Base-by-base conservation (phyloP, 1,140 invertebrate genomes). In the Caerostris darwini region DNA sequence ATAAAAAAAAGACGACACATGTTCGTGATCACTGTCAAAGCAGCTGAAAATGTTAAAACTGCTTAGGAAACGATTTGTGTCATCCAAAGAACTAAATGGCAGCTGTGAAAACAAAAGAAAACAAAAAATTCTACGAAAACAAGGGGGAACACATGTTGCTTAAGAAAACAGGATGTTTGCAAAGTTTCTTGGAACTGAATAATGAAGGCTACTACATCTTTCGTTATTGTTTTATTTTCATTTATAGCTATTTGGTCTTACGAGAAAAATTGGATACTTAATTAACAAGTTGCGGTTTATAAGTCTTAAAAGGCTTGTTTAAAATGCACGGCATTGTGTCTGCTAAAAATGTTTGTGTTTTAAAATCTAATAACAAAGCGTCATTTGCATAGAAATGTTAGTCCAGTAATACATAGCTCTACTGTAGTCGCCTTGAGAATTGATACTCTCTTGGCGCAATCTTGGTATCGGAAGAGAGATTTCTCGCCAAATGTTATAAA, bases 61-160 rank as follows among this genome's bases (percentile, higher is more conserved):
- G 34, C 71, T 77, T 53, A 77, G 34, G 8, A 50, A 77, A 77
- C 71, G 71, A 77, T 77, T 77, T 77, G 71, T 77, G 71, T 77
- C 71, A 77, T 50, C 34, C 3, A 77, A 8, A 10, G 50, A 77
- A 77, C 53, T 77, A 77, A 77, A 77, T 77, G 14, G 50, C 71
- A 77, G 50, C 19, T 77, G 71, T 53, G 71, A 77, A 77, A 77
- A 77, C 10, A 77, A 12, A 77, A 77, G 34, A 77, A 34, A 34
- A 34, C 34, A 34, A 34, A 34, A 34, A 34, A 34, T 34, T 34
- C 53, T 34, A 50, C 34, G 71, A 77, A 77, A 53, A 12, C 50
- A 50, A 12, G 71, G 7, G 12, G 12, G 50, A 8, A 5, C 34
- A 34, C 34, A 7, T 53, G 6, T 12, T 50, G 71, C 34, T 77